Conservation (phyloP, 2,888 invertebrate species). For the Protophormia terraenovae region DNA sequence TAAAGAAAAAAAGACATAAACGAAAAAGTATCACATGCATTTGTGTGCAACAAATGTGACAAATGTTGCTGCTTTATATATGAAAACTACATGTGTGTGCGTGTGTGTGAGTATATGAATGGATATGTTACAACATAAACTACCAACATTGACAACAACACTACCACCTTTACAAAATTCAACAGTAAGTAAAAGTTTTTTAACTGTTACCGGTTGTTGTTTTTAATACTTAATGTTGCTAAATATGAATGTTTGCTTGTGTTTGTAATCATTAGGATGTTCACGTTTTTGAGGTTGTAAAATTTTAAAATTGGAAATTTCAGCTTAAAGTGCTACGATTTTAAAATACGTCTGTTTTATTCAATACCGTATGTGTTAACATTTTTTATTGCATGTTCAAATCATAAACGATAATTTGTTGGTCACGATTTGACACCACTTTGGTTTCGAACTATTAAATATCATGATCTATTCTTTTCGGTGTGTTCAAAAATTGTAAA, state of each 20-base stretch:
- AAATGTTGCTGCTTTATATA: conserved; percentile 14
- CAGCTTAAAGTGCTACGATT: too few species aligned
- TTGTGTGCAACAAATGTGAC: conserved; percentile 65
- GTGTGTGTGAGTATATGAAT: not conserved
- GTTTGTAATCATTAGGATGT: too few species aligned
- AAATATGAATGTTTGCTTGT: not conserved
- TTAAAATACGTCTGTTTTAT: too few species aligned
- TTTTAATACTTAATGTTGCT: conserved; percentile 41
- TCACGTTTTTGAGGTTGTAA: too few species aligned
- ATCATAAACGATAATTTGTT: too few species aligned
- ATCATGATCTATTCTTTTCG: too few species aligned
- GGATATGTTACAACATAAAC: not conserved
- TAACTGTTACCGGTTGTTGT: conserved; percentile 62
- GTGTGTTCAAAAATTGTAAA: too few species aligned
- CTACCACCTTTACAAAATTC: conserved; percentile 46
- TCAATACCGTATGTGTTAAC: too few species aligned
- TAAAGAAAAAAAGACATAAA: not conserved
- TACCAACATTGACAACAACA: not conserved
- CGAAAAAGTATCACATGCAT: conserved; percentile 42
- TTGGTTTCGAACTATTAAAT: too few species aligned
- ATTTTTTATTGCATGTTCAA: too few species aligned
- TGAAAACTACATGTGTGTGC: not conserved
- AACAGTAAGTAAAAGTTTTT: conserved; percentile 58
- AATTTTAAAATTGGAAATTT: too few species aligned
- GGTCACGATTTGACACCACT: too few species aligned